Conservation (phyloP, 2,113 vertebrate species). For the Aleadryas rufinucha region DNA sequence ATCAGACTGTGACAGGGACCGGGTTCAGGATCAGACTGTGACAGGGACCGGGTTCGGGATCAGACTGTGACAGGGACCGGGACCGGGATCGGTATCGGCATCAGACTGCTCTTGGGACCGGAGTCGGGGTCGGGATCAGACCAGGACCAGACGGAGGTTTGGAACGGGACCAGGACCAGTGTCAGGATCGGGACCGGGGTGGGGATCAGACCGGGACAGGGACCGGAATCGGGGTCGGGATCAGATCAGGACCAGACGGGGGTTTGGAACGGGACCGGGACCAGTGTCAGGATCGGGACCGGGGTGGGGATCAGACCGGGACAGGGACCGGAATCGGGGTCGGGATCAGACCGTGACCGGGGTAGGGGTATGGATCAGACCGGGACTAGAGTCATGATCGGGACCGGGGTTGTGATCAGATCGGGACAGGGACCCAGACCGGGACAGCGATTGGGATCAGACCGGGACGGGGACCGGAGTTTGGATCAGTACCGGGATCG, state of each 20-base stretch:
- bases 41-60: neutral
- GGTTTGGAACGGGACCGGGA: too few relatives aligned
- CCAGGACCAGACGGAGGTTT: too few relatives aligned
- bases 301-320: neutral
- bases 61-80: neutral
- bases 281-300: neutral
- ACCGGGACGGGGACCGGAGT: too few relatives aligned
- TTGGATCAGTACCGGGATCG: too few relatives aligned
- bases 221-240: neutral
- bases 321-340: neutral
- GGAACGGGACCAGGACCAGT: too few relatives aligned
- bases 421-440: neutral
- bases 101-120: too few relatives aligned
- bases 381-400: neutral
- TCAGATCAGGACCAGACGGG: neutral
- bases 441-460: neutral
- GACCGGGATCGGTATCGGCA: neutral
- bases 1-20: neutral
- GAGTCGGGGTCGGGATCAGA: neutral
- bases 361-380: neutral
- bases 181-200: neutral
- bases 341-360: neutral
- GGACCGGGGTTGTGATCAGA: neutral
- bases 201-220: too few relatives aligned
- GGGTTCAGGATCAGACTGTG: too few relatives aligned